Evolutionary conservation across 2,888 invertebrate genomes (phyloP).

Genomic region (Neoitamus cyanurus): DNA sequence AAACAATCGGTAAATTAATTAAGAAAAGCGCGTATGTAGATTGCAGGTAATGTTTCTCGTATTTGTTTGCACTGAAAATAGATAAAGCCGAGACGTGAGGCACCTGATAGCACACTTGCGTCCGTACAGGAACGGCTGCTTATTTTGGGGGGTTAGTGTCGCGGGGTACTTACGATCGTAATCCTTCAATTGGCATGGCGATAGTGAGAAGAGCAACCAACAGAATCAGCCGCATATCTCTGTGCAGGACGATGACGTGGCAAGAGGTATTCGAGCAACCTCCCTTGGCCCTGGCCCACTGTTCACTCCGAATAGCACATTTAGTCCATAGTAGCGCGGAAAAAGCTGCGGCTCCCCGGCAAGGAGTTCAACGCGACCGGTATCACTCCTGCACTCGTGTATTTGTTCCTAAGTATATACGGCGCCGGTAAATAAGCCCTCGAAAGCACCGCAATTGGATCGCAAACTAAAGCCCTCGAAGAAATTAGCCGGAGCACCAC

Average conservation of each 20-base stretch:
- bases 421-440: background rate
- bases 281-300: background rate
- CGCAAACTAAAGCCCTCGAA: background rate
- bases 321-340: conserved; percentile 22
- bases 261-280: conserved; percentile 8
- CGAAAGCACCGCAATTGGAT: background rate
- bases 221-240: conserved; percentile 37
- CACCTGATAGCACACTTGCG: background rate
- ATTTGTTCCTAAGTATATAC: background rate
- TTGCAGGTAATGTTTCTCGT: background rate
- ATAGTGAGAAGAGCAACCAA: background rate
- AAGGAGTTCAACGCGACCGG: background rate
- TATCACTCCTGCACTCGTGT: background rate
- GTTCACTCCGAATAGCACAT: background rate
- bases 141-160: background rate
- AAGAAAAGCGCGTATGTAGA: background rate
- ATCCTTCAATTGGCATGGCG: conserved; percentile 39
- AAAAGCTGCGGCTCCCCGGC: background rate
- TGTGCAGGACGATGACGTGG: background rate
- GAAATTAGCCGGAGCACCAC: background rate
- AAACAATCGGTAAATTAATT: background rate
- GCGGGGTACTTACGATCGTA: conserved; percentile 24
- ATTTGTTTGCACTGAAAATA: background rate
- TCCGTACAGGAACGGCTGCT: too few species aligned
- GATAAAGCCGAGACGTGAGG: background rate